Base-by-base conservation (phyloP, 2,888 invertebrate species). In the Perithous albicinctus region DNA sequence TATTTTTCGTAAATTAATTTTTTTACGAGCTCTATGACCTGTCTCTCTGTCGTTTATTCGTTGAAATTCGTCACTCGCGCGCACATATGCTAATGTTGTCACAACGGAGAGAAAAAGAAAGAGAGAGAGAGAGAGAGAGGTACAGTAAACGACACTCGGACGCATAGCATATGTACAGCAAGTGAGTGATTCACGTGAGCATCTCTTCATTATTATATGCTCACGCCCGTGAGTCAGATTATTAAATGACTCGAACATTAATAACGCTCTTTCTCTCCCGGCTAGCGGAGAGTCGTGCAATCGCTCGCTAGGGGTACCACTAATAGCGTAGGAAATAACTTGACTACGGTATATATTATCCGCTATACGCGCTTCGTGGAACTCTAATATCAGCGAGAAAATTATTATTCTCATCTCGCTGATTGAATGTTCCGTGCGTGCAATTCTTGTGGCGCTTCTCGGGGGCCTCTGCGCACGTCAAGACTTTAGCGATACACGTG, bases 221-320 rank as follows among this genome's bases (percentile, higher is more conserved):
- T 63, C 67, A 70, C 77, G 48, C 76, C 75, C 75, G 74, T 84
- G 84, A 84, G 79, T 84, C 84, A 84, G 79, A 81, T 82, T 81
- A 81, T 83, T 81, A 81, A 84, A 84, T 81, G 75, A 78, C 66
- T 59, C 69, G 76, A 76, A 56, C 80, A 83, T 81, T 83, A 84
- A 84, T 80, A 75, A 73, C 72, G 63, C 70, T 75, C 59, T 77
- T 70, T 78, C 78, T 78, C 69, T 56, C 26, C 41, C 29, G 38
- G 35, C 26, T 41, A 15, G 4, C 23, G 20, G 38, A 26, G 48
- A 54, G 32, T 6, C 59, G 59, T 12, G 66, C 54, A 59, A 54
- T 69, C 76, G 59, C 54, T 4, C 23, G 38, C 26, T 26, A 41
- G 35, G 23, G 41, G 18, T 59, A 63, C n/a, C 64, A 48, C 75